phyloP scores from a whole-genome alignment of 2,888 invertebrate genomes.

The Agonopterix alstromeriana region DNA sequence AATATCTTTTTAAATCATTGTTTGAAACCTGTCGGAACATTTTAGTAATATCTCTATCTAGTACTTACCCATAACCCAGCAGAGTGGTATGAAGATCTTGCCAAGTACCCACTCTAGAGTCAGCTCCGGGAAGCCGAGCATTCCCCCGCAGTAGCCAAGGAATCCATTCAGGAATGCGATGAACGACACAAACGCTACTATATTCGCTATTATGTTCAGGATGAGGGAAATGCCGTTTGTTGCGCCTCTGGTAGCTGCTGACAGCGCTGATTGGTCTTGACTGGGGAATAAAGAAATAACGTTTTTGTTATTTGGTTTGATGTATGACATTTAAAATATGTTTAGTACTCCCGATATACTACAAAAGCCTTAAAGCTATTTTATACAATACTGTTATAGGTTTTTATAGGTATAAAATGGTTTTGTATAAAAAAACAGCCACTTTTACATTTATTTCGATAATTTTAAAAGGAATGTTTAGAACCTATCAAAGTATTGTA shows the following conservation, averaged over 20 bases:
- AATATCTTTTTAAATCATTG: no score
- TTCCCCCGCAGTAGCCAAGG: constrained; percentile 86
- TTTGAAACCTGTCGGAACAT: no score
- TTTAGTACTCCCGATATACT: no score
- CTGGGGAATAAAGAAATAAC: constrained; percentile 66
- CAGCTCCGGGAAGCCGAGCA: constrained; percentile 82
- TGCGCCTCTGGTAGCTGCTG: constrained; percentile 95
- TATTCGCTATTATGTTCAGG: constrained; percentile 91
- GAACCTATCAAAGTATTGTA: no score
- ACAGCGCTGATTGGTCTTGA: constrained; percentile 88
- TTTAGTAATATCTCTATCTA: no score
- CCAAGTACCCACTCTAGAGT: constrained; percentile 87
- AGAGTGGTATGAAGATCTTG: constrained; percentile 93
- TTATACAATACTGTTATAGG: no score
- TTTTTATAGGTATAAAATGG: no score
- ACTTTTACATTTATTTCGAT: no score
- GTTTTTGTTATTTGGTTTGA: not conserved
- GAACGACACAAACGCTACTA: constrained; percentile 94
- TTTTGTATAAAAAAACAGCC: no score
- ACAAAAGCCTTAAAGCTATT: no score
- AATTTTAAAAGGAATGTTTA: no score
- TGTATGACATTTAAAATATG: no score
- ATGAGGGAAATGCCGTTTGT: constrained; percentile 87
- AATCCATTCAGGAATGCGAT: constrained; percentile 90
- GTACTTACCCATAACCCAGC: constrained; percentile 86